A percentile compares a stretch with the other conserved stretches of the same genome.
phyloP scores from a whole-genome alignment of 1,140 invertebrate genomes.

The Drosophila pandora region DNA sequence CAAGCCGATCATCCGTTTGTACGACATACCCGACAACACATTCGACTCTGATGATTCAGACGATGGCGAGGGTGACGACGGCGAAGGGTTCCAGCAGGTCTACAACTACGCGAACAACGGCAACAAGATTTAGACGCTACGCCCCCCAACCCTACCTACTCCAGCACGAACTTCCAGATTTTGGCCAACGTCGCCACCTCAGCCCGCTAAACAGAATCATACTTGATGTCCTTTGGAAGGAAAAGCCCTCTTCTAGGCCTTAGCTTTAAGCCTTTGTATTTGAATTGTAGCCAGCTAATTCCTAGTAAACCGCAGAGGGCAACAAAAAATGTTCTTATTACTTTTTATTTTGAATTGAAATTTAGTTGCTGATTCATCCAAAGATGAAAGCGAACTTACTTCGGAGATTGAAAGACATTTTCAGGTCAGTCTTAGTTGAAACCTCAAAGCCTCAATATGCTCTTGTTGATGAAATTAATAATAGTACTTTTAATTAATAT shows the following conservation, averaged over 20 bases:
- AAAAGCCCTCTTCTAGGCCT: slow-evolving; percentile 22
- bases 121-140: slow-evolving; percentile 66
- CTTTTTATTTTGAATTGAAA: background rate
- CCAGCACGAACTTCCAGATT: slow-evolving; percentile 11
- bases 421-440: background rate
- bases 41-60: slow-evolving; percentile 99
- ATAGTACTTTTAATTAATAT: background rate
- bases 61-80: slow-evolving; percentile 91
- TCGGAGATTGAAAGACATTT: background rate
- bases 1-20: slow-evolving; percentile 97
- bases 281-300: slow-evolving; percentile 46
- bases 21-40: slow-evolving; percentile 98
- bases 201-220: slow-evolving; percentile 57
- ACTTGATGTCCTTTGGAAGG: slow-evolving; percentile 48
- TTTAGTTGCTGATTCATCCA: background rate
- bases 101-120: slow-evolving; percentile 74
- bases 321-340: background rate
- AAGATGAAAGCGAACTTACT: background rate
- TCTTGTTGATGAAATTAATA: background rate
- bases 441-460: background rate
- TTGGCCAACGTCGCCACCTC: slow-evolving; percentile 22
- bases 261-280: slow-evolving; percentile 56
- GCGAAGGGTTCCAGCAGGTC: slow-evolving; percentile 83
- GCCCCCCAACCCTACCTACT: background rate
- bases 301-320: slow-evolving; percentile 57